These are phyloP conservation scores for Anagrus nilaparvatae DNA, from an alignment of 1,140 invertebrate species.

Conservation along the genomic window DNA sequence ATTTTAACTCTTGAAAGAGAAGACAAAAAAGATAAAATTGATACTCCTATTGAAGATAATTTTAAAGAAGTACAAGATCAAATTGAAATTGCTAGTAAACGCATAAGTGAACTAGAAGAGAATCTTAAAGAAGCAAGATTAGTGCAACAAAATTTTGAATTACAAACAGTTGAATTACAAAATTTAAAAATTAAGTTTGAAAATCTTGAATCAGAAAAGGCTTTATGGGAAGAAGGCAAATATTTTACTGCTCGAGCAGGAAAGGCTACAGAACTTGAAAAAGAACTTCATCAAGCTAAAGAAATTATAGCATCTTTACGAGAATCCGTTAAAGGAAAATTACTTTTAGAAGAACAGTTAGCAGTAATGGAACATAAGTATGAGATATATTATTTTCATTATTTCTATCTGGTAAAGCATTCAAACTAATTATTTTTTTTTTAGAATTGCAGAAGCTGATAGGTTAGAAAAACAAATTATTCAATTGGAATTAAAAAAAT, in stretches of 20 bases:
- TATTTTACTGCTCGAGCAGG: conserved; percentile 25
- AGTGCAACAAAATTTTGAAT: conserved; percentile 28
- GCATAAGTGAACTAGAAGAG: conserved; percentile 28
- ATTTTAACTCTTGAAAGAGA: too few relatives aligned
- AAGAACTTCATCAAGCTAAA: conserved; percentile 28
- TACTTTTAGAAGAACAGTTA: conserved; percentile 39
- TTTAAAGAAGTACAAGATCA: too few relatives aligned
- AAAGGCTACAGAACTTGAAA: conserved; percentile 31
- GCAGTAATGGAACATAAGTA: conserved; percentile 30
- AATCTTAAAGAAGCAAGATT: conserved; percentile 23
- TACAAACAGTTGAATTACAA: conserved; percentile 31
- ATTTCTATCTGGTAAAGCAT: not conserved
- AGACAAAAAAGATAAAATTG: too few relatives aligned
- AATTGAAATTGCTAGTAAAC: conserved; percentile 20
- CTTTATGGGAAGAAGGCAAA: conserved; percentile 32
- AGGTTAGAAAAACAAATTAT: conserved; percentile 31
- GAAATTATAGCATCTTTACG: conserved; percentile 25
- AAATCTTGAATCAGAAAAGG: conserved; percentile 28
- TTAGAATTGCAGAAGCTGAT: conserved; percentile 33
- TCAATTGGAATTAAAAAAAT: conserved; percentile 22
- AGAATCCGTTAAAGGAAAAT: conserved; percentile 36
- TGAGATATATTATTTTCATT: conserved; percentile 1
- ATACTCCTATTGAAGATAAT: too few relatives aligned
- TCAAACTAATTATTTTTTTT: not conserved
- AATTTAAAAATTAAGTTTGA: conserved; percentile 30